phyloP scores from a whole-genome alignment of 1,140 invertebrate species.

The Drosophila truncata region DNA sequence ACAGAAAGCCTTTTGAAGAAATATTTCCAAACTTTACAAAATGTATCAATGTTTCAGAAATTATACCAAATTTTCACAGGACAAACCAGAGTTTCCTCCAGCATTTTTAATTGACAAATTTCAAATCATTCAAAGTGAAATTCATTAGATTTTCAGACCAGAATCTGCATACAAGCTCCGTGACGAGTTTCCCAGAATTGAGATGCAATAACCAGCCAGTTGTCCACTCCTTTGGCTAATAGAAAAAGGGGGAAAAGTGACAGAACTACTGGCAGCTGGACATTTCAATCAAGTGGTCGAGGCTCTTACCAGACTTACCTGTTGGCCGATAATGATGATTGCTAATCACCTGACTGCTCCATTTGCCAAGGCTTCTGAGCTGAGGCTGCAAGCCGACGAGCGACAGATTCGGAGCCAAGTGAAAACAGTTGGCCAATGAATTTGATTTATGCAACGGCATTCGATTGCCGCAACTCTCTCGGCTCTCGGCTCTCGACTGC shows the following conservation, averaged over 20 bases:
- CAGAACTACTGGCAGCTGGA: slow-evolving; percentile 46
- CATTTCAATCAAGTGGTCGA: slow-evolving; percentile 60
- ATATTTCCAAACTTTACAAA: neutral
- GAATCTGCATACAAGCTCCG: slow-evolving; percentile 7
- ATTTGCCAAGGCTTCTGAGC: slow-evolving; percentile 51
- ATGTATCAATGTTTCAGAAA: neutral
- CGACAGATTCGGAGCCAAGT: slow-evolving; percentile 20
- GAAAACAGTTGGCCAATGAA: slow-evolving; percentile 64
- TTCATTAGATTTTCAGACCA: slow-evolving; percentile 4
- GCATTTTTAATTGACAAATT: slow-evolving; percentile 1
- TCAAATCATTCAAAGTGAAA: slow-evolving; percentile 6
- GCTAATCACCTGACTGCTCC: slow-evolving; percentile 72
- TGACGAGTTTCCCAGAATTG: slow-evolving; percentile 1
- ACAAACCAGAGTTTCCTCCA: neutral
- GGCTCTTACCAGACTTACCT: slow-evolving; percentile 35
- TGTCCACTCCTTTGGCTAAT: slow-evolving; percentile 26
- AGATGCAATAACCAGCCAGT: slow-evolving; percentile 8
- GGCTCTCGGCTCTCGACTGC: slow-evolving; percentile 32
- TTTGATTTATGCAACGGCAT: slow-evolving; percentile 79
- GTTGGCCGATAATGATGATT: slow-evolving; percentile 53
- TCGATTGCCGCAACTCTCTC: slow-evolving; percentile 41
- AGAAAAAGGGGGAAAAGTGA: slow-evolving; percentile 14
- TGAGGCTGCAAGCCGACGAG: neutral
- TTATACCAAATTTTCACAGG: too few relatives aligned
- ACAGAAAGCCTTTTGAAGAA: too few relatives aligned